phyloP scores from a whole-genome alignment of 2,113 vertebrate genomes.

The Nothobranchius kuhntae region DNA sequence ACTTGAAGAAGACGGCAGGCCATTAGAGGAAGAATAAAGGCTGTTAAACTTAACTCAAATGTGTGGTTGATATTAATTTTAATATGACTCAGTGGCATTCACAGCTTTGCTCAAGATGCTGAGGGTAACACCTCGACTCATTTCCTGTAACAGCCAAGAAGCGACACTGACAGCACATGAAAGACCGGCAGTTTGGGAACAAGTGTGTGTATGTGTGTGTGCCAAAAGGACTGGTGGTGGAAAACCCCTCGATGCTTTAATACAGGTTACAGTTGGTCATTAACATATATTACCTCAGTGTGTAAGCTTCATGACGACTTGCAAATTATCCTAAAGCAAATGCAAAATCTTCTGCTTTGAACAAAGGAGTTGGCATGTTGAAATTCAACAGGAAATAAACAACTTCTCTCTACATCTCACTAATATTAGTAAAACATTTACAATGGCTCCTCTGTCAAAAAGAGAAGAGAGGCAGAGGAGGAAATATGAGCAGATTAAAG shows the following conservation, averaged over 20 bases:
- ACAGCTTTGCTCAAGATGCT: conserved; percentile 9
- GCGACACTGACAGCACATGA: conserved; percentile 1
- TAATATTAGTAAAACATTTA: conserved; percentile 45
- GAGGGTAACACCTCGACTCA: not conserved
- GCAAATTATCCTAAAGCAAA: conserved; percentile 1
- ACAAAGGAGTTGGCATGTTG: conserved; percentile 25
- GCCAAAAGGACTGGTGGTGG: not conserved
- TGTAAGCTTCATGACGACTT: not conserved
- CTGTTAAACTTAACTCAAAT: not conserved
- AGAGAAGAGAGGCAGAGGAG: conserved; percentile 1
- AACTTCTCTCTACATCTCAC: conserved; percentile 1
- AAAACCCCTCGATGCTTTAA: conserved; percentile 15
- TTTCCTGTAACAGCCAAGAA: conserved; percentile 48
- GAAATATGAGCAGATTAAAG: conserved; percentile 28
- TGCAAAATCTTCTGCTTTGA: conserved; percentile 24
- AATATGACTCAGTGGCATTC: not conserved
- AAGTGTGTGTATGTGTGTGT: not conserved
- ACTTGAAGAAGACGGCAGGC: too few species aligned
- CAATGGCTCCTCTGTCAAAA: conserved; percentile 52
- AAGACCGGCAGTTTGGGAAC: not conserved
- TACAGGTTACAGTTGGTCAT: not conserved
- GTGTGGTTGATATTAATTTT: not conserved
- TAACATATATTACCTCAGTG: not conserved
- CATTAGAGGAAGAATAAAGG: not conserved
- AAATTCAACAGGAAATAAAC: conserved; percentile 24